Conservation (phyloP, 2,113 vertebrate genomes). For the Osmerus mordax region DNA sequence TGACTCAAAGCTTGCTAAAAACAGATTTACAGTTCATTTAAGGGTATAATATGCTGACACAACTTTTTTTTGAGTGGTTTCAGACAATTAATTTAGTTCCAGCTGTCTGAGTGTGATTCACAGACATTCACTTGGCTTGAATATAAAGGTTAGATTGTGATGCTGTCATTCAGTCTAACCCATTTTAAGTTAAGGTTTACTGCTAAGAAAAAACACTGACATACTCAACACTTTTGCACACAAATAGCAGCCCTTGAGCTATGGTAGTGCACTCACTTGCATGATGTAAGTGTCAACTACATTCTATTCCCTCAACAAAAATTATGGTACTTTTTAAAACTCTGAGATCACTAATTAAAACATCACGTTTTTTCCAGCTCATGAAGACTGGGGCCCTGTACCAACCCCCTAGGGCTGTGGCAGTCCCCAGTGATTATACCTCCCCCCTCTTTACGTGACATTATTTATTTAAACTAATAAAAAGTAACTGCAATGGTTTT, state of each 20-base stretch:
- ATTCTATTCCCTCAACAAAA: too few relatives aligned
- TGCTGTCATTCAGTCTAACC: neutral
- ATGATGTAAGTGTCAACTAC: constrained; percentile 9
- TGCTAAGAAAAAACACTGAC: neutral
- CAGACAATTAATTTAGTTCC: neutral
- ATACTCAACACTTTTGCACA: neutral
- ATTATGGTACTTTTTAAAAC: constrained; percentile 24
- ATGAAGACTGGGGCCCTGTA: constrained; percentile 25
- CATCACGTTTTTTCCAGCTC: constrained; percentile 42
- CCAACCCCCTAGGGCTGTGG: constrained; percentile 42
- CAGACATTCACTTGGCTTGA: neutral
- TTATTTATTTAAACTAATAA: constrained; percentile 60
- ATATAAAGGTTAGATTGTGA: neutral
- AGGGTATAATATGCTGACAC: too few relatives aligned
- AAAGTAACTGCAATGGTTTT: constrained; percentile 43
- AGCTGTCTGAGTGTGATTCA: neutral
- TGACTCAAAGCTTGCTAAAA: too few relatives aligned
- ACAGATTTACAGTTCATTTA: too few relatives aligned
- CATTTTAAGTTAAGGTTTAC: constrained; percentile 4
- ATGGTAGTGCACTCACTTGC: constrained; percentile 2
- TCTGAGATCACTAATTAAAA: constrained; percentile 27
- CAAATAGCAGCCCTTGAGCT: neutral
- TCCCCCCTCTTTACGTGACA: constrained; percentile 38
- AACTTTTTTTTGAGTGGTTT: too few relatives aligned
- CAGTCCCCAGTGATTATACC: constrained; percentile 49